Evolutionary conservation across 2,113 vertebrate species (phyloP).

Genomic region (Sturnira hondurensis): DNA sequence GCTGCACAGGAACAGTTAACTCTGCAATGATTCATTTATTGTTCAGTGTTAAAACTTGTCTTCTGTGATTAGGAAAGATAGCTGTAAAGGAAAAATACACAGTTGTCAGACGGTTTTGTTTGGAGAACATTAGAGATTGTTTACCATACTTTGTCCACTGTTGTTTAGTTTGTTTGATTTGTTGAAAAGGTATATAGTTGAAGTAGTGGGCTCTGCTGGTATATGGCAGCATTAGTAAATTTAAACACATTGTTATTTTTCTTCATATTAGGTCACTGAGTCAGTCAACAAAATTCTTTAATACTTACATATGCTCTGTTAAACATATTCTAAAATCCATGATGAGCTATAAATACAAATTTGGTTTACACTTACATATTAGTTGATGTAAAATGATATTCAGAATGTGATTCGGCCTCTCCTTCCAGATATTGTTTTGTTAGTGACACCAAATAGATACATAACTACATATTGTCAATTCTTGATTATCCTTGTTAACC

Average conservation of each 20-base stretch:
- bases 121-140: slow-evolving; percentile 26
- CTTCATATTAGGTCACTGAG: neutral
- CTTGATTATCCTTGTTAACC: neutral
- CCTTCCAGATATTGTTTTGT: neutral
- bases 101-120: neutral
- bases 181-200: neutral
- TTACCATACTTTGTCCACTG: slow-evolving; percentile 28
- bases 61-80: slow-evolving; percentile 43
- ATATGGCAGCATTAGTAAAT: neutral
- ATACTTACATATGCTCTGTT: neutral
- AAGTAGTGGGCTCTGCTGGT: neutral
- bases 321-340: neutral
- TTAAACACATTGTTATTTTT: slow-evolving; percentile 8
- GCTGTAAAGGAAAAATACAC: slow-evolving; percentile 32
- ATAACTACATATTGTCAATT: neutral
- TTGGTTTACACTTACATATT: neutral
- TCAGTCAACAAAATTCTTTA: neutral
- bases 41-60: slow-evolving; percentile 36
- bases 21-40: slow-evolving; percentile 56
- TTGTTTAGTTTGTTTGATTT: slow-evolving; percentile 45
- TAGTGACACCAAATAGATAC: neutral
- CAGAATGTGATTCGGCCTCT: neutral
- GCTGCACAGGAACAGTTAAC: slow-evolving; percentile 63
- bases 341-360: neutral
- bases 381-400: neutral